phyloP scores from a whole-genome alignment of 2,888 invertebrate species.

The Clistopyga incitator region DNA sequence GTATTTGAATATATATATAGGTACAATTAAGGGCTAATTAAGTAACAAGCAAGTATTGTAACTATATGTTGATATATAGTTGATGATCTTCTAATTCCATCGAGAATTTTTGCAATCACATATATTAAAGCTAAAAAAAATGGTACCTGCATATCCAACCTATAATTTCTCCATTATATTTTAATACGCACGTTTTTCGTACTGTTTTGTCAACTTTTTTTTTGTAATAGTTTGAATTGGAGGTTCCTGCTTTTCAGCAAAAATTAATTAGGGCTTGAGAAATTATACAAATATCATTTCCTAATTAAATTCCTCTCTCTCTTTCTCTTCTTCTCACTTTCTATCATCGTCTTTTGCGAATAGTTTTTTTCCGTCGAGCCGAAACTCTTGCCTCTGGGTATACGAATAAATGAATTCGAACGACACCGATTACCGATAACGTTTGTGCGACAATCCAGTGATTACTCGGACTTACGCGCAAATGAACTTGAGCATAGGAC shows the following conservation, averaged over 20 bases:
- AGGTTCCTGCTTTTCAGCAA: too few species aligned
- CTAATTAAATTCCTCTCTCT: not conserved
- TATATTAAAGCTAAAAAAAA: not conserved
- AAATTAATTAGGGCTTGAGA: too few species aligned
- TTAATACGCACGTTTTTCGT: too few species aligned
- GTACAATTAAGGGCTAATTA: not conserved
- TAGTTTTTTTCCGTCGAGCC: not conserved
- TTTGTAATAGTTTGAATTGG: too few species aligned
- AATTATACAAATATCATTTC: not conserved
- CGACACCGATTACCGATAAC: not conserved
- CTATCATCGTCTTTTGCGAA: not conserved
- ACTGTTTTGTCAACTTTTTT: too few species aligned
- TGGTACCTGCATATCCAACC: too few species aligned
- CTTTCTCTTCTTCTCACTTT: not conserved
- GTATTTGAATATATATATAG: not conserved
- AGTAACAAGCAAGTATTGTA: not conserved
- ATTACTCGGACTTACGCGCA: not conserved
- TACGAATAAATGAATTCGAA: not conserved
- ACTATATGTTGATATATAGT: not conserved
- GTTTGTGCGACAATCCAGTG: not conserved
- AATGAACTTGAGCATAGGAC: slow-evolving; percentile 6
- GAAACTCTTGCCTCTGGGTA: not conserved
- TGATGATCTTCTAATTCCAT: not conserved
- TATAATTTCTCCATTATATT: too few species aligned
- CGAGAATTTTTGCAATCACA: not conserved